phyloP scores from a whole-genome alignment of 2,888 invertebrate genomes.

The Diadegma fenestrale region DNA sequence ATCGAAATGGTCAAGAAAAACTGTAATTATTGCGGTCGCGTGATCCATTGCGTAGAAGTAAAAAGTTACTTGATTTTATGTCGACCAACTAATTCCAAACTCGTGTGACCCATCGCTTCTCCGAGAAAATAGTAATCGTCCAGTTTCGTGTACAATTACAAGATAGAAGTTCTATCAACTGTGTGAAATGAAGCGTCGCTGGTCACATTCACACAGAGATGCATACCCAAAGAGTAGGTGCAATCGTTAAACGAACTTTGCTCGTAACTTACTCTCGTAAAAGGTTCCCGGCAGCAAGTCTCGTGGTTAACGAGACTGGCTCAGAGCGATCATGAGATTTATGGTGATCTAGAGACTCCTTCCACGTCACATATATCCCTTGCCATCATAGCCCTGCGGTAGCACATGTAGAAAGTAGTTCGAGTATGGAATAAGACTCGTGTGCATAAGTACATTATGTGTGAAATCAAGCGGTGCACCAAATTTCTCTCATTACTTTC shows the following conservation, averaged over 20 bases:
- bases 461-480: slow-evolving; percentile 5
- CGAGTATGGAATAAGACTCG: slow-evolving; percentile 40
- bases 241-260: slow-evolving; percentile 73
- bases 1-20: neutral
- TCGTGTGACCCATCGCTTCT: neutral
- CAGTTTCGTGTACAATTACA: slow-evolving; percentile 24
- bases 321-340: slow-evolving; percentile 67
- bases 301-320: slow-evolving; percentile 63
- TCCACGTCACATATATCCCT: slow-evolving; percentile 19
- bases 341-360: slow-evolving; percentile 69
- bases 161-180: slow-evolving; percentile 24
- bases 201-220: slow-evolving; percentile 5
- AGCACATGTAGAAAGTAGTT: slow-evolving; percentile 22
- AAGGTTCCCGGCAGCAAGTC: slow-evolving; percentile 68
- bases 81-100: neutral
- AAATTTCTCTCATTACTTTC: slow-evolving; percentile 35
- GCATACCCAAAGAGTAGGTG: slow-evolving; percentile 48
- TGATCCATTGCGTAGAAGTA: too few species aligned
- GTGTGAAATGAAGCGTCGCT: slow-evolving; percentile 22
- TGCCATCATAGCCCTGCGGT: slow-evolving; percentile 35
- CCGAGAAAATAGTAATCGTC: neutral
- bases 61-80: neutral
- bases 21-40: neutral
- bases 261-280: slow-evolving; percentile 74
- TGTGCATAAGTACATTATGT: slow-evolving; percentile 18